Base-by-base conservation (phyloP, 2,797 vertebrate genomes). In the Sebastes goodei region DNA sequence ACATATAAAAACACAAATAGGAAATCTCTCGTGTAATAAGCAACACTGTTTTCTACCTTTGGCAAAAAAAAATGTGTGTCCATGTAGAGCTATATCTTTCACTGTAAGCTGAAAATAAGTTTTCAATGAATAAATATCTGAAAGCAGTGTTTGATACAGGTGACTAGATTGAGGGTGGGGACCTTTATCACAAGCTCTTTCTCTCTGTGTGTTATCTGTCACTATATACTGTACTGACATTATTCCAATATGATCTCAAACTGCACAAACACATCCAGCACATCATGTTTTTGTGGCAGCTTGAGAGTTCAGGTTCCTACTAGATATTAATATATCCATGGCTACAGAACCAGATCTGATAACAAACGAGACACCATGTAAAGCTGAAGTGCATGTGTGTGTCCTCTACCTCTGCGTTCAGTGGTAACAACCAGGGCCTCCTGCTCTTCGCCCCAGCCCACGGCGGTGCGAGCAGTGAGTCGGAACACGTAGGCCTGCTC, bases 351-450 rank as follows among this genome's bases (percentile, higher is more conserved):
- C 35, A 56, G 10, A 53, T 33, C n/a, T 21, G 32, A 42, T 0
- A 56, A 55, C 10, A 61, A 29, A 71, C 12, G 4, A 42, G 27
- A 69, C 6, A 32, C 11, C 21, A 6, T 17, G 57, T 25, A 17
- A 21, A 55, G 14, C 33, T 66, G 14, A n/a, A n/a, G 53, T 55
- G 60, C 32, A 1, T 0, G 20, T 30, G 35, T 64, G 46, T 74
- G 57, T 84, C 49, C 29, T 63, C 95, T 93, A 99, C 98, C 98
- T 98, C 98, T 96, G 70, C 96, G 97, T 80, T 98, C 97, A 0
- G 97, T 99, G 38, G 98, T 99, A 89, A 99, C 97, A 82, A 99
- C 97, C 0, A 97, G 93, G 52, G 97, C 98, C 78, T 98, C 97
- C 85, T 97, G 95, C 0, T 96, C 95, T 52, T 95, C 88, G 0